These are phyloP conservation scores for Dendrolimus punctatus DNA, from an alignment of 1,140 invertebrate species.

Conservation along the genomic window DNA sequence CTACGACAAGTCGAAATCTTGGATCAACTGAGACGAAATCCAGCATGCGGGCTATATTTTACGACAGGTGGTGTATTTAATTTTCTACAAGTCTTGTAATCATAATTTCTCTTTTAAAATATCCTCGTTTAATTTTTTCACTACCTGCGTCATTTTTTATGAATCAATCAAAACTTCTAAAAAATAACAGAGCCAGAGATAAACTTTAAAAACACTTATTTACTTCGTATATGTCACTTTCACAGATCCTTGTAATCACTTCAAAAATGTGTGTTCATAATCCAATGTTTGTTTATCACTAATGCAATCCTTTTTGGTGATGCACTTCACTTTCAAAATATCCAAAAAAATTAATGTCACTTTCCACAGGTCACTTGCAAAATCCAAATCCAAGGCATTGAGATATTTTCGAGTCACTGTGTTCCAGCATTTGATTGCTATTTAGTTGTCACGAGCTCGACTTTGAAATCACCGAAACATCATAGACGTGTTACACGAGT, in stretches of 20 bases:
- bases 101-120: not conserved
- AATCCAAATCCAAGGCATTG: slow-evolving; percentile 56
- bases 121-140: slow-evolving; percentile 2
- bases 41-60: slow-evolving; percentile 23
- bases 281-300: slow-evolving; percentile 40
- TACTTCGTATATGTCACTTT: slow-evolving; percentile 32
- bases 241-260: slow-evolving; percentile 25
- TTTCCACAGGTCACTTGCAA: slow-evolving; percentile 39
- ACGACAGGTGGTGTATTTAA: slow-evolving; percentile 24
- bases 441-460: slow-evolving; percentile 55
- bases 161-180: slow-evolving; percentile 8
- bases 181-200: slow-evolving; percentile 17
- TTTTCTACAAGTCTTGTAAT: not conserved
- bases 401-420: slow-evolving; percentile 50
- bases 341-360: slow-evolving; percentile 54
- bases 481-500: slow-evolving; percentile 66
- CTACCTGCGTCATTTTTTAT: not conserved
- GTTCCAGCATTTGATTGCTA: slow-evolving; percentile 51
- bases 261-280: slow-evolving; percentile 34
- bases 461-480: slow-evolving; percentile 67
- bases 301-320: slow-evolving; percentile 50
- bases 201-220: slow-evolving; percentile 28
- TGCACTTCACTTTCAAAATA: slow-evolving; percentile 58
- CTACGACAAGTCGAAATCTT: slow-evolving; percentile 14
- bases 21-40: slow-evolving; percentile 44